Conservation (phyloP, 1,140 invertebrate species). For the Eumeta japonica region DNA sequence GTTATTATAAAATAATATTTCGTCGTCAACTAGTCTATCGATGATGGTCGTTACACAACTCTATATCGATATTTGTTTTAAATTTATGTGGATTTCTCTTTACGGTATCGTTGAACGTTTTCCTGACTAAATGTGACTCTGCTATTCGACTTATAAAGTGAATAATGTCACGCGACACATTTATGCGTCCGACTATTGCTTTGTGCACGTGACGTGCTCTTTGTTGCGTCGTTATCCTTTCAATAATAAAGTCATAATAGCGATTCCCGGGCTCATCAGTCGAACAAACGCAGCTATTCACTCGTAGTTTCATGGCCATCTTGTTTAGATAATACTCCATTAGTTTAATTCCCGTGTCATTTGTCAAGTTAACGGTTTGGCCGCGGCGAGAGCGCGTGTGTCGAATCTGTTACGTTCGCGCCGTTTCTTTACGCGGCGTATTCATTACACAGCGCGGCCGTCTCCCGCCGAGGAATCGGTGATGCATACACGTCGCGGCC, state of each 20-base stretch:
- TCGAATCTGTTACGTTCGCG: constrained; percentile 49
- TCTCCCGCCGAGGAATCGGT: background rate
- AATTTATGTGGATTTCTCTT: no score
- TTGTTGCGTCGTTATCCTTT: no score
- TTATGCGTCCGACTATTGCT: no score
- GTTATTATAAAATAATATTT: no score
- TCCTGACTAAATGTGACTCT: no score
- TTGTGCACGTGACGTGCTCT: no score
- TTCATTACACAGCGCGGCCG: background rate
- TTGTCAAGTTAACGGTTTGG: constrained; percentile 34
- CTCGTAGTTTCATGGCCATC: background rate
- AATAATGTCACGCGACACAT: background rate
- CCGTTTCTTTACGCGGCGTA: background rate
- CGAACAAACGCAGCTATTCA: background rate
- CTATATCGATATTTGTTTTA: no score
- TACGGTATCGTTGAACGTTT: no score
- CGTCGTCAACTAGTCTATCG: no score
- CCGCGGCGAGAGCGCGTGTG: constrained; percentile 24
- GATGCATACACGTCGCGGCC: background rate
- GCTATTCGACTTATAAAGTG: background rate
- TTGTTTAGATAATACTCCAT: constrained; percentile 4
- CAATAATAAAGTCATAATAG: no score
- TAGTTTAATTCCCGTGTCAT: constrained; percentile 21
- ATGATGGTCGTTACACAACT: no score
- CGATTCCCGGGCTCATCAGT: no score